Percentiles rank a stretch among this genome's conserved stretches.
These are phyloP conservation scores for Crocidura indochinensis DNA, from an alignment of 2,797 vertebrate species.

Conservation along the genomic window DNA sequence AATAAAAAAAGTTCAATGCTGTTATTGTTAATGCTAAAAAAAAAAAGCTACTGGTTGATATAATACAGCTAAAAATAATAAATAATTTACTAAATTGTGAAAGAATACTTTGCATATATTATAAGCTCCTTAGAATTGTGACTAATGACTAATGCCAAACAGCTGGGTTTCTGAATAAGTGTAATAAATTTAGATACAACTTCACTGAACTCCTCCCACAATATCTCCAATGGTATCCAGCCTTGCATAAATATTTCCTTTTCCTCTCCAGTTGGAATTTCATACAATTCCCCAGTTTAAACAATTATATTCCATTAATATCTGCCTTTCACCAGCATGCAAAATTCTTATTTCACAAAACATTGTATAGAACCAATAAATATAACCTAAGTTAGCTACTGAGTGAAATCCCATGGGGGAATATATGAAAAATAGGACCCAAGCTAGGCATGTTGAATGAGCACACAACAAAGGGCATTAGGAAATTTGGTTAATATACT, in stretches of 20 bases:
- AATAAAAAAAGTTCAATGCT: constrained; percentile 46
- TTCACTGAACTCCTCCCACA: neutral
- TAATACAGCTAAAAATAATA: constrained; percentile 54
- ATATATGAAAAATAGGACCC: constrained; percentile 59
- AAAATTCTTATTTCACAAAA: neutral
- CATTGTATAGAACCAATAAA: neutral
- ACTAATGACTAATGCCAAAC: constrained; percentile 36
- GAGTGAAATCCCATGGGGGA: neutral
- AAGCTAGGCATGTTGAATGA: constrained; percentile 54
- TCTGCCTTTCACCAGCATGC: neutral
- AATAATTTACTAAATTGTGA: constrained; percentile 50
- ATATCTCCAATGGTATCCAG: constrained; percentile 1
- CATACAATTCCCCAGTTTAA: neutral
- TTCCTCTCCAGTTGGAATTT: neutral
- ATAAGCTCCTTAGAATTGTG: constrained; percentile 33
- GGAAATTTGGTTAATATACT: constrained; percentile 74
- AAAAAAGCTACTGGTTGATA: constrained; percentile 14
- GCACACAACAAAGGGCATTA: constrained; percentile 44
- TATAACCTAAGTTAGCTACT: neutral
- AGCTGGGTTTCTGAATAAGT: constrained; percentile 12
- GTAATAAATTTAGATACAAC: neutral
- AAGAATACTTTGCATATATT: constrained; percentile 38
- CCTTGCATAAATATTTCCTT: neutral
- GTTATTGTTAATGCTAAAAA: constrained; percentile 31
- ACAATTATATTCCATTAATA: constrained; percentile 10